These are phyloP conservation scores for Agapetus fuscipes DNA, from an alignment of 2,888 invertebrate species.

Conservation along the genomic window DNA sequence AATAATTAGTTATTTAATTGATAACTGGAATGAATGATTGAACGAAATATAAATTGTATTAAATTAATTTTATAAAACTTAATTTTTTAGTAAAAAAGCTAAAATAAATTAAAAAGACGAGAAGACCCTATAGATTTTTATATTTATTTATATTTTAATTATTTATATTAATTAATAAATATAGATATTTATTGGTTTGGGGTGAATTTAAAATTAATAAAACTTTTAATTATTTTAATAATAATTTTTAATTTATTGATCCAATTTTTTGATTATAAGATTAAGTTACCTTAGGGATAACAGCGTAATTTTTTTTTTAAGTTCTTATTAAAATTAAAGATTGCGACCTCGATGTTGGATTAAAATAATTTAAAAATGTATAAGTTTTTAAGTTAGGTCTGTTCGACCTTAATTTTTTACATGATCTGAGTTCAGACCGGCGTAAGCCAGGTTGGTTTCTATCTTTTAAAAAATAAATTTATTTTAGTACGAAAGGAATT, in stretches of 20 bases:
- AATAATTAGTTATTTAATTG: constrained; percentile 74
- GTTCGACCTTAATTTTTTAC: constrained; percentile 77
- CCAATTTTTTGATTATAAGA: constrained; percentile 52
- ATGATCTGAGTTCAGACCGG: constrained; percentile 86
- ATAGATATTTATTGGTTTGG: constrained; percentile 47
- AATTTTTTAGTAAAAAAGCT: constrained; percentile 55
- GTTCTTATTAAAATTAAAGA: constrained; percentile 62
- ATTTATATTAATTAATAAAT: constrained; percentile 29
- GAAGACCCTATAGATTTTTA: constrained; percentile 72
- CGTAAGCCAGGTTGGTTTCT: constrained; percentile 79
- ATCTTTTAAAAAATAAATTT: constrained; percentile 52
- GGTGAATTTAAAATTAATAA: constrained; percentile 51
- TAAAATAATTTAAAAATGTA: constrained; percentile 60
- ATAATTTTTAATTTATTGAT: constrained; percentile 39
- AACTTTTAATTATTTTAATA: constrained; percentile 39
- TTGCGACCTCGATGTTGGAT: constrained; percentile 89
- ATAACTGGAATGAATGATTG: constrained; percentile 68
- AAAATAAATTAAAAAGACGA: constrained; percentile 58
- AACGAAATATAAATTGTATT: constrained; percentile 55
- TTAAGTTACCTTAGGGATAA: constrained; percentile 77
- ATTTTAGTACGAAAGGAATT: constrained; percentile 74
- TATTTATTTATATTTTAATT: constrained; percentile 31
- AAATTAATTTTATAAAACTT: constrained; percentile 44
- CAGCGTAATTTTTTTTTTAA: constrained; percentile 71
- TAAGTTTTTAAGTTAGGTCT: constrained; percentile 60